Evolutionary conservation across 2,888 invertebrate genomes (phyloP), one percentile per base, ranked within the genome.

Genomic region (Drosophila acutilabella): DNA sequence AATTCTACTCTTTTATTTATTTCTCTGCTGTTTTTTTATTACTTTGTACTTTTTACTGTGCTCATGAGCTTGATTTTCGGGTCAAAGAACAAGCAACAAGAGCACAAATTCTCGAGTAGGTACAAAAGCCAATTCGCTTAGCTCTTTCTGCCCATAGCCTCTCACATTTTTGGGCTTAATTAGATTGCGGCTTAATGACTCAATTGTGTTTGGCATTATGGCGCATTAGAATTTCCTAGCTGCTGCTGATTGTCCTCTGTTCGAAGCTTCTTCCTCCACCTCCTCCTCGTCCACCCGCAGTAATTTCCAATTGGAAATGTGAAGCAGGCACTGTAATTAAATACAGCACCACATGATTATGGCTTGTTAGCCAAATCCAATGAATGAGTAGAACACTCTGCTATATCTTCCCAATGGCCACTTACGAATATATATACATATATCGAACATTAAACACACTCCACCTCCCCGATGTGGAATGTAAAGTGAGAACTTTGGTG

Each of bases 101-200:
- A 50, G 26, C 13, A 45, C 14, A 53, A 71, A 71, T 50, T 57
- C 65, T 48, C 40, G 48, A 57, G 42, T 26, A 40, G 51, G 36
- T 38, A 30, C 36, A 20, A 23, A 51, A 53, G 67, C 48, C 47
- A 61, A 67, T 74, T 62, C 45, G 41, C 53, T 61, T 41, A 48
- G 45, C 47, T 23, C 50, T 41, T 56, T 41, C 11, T 18, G 33
- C 4, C 30, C 51, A 58, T 62, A 65, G 75, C 54, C 70, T 62
- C 45, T 78, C 74, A 74, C 88, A 85, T 88, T 83, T 88, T 83
- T 74, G 78, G 86, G 75, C 88, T 83, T 85, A 85, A 85, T 85
- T 85, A 87, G 87, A 85, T 87, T 84, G 85, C 69, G 89, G 88
- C 88, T 78, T 85, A 85, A 89, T 85, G 85, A 85, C 87, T 85